Evolutionary conservation across 92 coral and sea anemone species (phyloP).

Genomic region (Parazoanthus atlanticus): DNA sequence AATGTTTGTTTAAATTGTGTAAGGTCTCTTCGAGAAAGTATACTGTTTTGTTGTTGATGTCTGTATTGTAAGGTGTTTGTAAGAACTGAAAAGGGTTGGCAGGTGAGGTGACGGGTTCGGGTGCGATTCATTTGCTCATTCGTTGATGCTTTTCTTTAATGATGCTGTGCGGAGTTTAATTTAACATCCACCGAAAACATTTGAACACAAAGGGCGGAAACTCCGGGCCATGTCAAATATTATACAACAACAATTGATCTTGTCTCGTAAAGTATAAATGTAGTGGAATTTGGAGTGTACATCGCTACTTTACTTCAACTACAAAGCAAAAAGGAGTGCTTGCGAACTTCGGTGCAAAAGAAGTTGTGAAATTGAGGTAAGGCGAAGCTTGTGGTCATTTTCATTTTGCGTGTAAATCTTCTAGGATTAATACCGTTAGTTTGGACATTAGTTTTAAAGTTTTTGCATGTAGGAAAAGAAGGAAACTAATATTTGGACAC

Average conservation of each 20-base stretch:
- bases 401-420: neutral
- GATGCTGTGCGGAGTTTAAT: constrained; percentile 11
- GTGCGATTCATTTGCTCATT: neutral
- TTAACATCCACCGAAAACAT: constrained; percentile 6
- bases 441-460: neutral
- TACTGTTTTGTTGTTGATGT: neutral
- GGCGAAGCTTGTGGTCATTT: neutral
- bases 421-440: neutral
- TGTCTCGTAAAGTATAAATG: neutral
- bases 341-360: neutral
- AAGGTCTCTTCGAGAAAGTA: neutral
- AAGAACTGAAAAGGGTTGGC: neutral
- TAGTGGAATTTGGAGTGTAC: neutral
- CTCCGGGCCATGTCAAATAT: neutral
- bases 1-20: neutral
- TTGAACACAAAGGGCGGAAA: neutral
- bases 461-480: neutral
- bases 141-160: neutral
- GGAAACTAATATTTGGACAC: neutral
- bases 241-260: neutral
- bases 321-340: too few species aligned
- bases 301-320: neutral
- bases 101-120: neutral
- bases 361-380: neutral
- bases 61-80: neutral